Conservation (phyloP, 2,888 invertebrate genomes). For the Crocallis elinguaria region DNA sequence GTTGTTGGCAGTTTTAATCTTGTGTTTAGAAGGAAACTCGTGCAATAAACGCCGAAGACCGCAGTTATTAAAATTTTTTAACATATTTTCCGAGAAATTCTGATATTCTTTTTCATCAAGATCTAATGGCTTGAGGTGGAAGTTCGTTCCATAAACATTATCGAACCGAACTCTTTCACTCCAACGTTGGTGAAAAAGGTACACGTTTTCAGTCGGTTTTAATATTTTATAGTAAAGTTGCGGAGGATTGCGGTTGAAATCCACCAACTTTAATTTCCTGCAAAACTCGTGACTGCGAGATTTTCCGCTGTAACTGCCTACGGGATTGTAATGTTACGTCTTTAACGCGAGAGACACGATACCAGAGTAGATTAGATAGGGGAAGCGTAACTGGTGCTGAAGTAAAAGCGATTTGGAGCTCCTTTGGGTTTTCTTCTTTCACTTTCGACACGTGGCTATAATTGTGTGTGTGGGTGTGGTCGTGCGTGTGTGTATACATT, state of each 20-base stretch:
- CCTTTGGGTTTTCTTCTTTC: conserved; percentile 4
- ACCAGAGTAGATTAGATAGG: conserved; percentile 26
- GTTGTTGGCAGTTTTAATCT: conserved; percentile 5
- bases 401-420: conserved; percentile 21
- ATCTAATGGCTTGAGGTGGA: background rate
- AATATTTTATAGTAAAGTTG: conserved; percentile 35
- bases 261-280: conserved; percentile 55
- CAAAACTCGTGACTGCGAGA: conserved; percentile 40
- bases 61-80: background rate
- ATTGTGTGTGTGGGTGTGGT: background rate
- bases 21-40: conserved; percentile 7
- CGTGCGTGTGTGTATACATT: no score
- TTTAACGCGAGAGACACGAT: conserved; percentile 24
- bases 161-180: conserved; percentile 9
- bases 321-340: conserved; percentile 30
- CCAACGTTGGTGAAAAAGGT: conserved; percentile 3
- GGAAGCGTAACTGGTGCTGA: conserved; percentile 6
- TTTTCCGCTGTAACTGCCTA: conserved; percentile 35
- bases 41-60: background rate
- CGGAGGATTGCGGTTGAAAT: conserved; percentile 42
- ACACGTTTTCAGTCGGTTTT: conserved; percentile 20
- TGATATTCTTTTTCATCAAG: conserved; percentile 4
- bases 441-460: conserved; percentile 5
- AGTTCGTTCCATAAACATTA: conserved; percentile 15
- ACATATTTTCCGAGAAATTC: conserved; percentile 1